Conservation (phyloP, 2,113 vertebrate species). For the Antigone vipio region DNA sequence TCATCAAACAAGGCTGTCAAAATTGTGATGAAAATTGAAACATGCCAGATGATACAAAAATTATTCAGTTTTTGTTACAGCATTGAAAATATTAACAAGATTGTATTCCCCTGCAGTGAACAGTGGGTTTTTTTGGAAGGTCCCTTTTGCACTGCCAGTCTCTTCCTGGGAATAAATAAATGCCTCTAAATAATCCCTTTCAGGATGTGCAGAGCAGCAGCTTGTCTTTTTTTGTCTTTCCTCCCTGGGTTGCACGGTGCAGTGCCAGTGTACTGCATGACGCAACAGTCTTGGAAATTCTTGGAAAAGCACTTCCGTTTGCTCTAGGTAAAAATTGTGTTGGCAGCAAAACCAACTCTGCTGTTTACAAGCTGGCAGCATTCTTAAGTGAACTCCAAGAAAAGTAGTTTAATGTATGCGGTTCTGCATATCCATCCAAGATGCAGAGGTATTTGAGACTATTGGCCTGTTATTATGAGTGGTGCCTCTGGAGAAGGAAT, state of each 20-base stretch:
- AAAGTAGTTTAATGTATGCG: constrained; percentile 7
- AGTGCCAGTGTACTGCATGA: constrained; percentile 21
- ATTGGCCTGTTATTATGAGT: constrained; percentile 21
- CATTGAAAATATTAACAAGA: background rate
- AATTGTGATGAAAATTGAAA: background rate
- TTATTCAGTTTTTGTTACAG: background rate
- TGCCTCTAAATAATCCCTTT: background rate
- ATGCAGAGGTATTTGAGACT: constrained; percentile 22
- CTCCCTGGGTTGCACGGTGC: constrained; percentile 10
- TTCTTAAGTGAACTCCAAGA: constrained; percentile 37
- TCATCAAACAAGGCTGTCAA: background rate
- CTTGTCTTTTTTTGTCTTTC: background rate
- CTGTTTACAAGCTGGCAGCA: constrained; percentile 68
- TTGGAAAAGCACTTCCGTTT: constrained; percentile 72
- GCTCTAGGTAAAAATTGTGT: constrained; percentile 66
- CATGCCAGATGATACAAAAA: background rate
- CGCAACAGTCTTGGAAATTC: constrained; percentile 65
- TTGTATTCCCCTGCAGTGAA: background rate
- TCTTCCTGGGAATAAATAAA: background rate
- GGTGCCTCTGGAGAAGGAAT: background rate
- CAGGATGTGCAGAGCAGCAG: background rate
- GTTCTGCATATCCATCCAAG: background rate
- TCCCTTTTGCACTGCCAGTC: background rate
- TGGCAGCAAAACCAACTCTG: constrained; percentile 62
- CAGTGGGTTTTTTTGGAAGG: background rate